Base-by-base conservation (phyloP, 2,113 vertebrate genomes). In the Xiphophorus maculatus region DNA sequence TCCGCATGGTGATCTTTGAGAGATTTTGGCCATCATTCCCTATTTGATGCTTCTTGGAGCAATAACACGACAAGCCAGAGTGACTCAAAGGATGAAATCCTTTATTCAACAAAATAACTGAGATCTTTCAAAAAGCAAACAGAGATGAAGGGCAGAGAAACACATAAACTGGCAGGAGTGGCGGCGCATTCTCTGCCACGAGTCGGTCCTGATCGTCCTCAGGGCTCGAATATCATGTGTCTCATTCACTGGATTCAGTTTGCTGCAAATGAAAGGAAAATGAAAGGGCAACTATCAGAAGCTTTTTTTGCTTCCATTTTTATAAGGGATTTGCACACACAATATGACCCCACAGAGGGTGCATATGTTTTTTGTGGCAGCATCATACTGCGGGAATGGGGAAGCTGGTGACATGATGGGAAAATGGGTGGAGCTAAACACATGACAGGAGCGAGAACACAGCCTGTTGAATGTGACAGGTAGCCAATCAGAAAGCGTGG, bases 151-250 rank as follows among this genome's bases (percentile, higher is more conserved):
- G 4, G 44, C 44, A 48, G 44, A 48, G 5, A 19, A 48, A 7
- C 44, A 19, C 1, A 5, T 7, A 15, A 58, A 58, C 7, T 10
- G 25, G 51, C 51, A 58, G 51, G 22, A 58, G 2, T 51, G 17
- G 48, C 22, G 48, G 22, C 22, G 2, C 22, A 51, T 51, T 51
- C 48, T 22, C 17, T 51, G 48, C 8, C 19, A 51, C 42, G 14
- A 14, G 44, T 48, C 17, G 5, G 40, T 14, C 40, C 81, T 88
- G 30, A 0, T 61, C 12, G 61, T 84, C 32, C 32, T 33, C 32
- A 5, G 32, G 32, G 73, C 71, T 64, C 69, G 75, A 0, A 22
- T 32, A 72, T 94, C 93, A 93, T 90, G 92, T 91, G 93, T 69
- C 42, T 89, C 65, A 51, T 69, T 35, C 42, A 60, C 66, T 61